phyloP scores from a whole-genome alignment of 2,888 invertebrate species.

The Euclidia mi region DNA sequence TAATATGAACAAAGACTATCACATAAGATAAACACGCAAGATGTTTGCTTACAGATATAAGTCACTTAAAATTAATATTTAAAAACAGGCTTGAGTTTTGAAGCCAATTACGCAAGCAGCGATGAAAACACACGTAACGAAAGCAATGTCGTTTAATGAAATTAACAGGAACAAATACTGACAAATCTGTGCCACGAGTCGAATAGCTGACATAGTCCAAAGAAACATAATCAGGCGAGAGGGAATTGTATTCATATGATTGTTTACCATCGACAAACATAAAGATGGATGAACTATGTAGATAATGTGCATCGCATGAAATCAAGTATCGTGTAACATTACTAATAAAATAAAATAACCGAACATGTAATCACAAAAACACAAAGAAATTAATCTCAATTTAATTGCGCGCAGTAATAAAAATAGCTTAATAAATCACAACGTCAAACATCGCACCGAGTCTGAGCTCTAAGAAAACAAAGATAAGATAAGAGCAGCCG shows the following conservation, averaged over 20 bases:
- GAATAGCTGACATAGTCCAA: too few species aligned
- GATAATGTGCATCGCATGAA: too few species aligned
- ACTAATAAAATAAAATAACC: slow-evolving; percentile 7
- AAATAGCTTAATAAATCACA: slow-evolving; percentile 83
- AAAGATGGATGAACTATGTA: too few species aligned
- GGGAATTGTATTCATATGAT: too few species aligned
- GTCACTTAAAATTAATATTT: slow-evolving; percentile 10
- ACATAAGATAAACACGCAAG: slow-evolving; percentile 32
- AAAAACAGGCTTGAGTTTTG: slow-evolving; percentile 5
- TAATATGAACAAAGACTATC: slow-evolving; percentile 27
- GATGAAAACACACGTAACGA: too few species aligned
- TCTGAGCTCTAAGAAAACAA: slow-evolving; percentile 70
- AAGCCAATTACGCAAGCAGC: not conserved
- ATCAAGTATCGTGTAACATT: not conserved
- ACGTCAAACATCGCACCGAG: slow-evolving; percentile 72
- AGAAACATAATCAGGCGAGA: too few species aligned
- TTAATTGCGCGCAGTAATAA: slow-evolving; percentile 70
- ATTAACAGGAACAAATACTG: too few species aligned
- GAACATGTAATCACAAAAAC: slow-evolving; percentile 23
- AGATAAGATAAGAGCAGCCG: slow-evolving; percentile 80
- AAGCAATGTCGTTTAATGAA: too few species aligned
- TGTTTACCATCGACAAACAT: too few species aligned
- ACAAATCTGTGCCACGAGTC: too few species aligned
- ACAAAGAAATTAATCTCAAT: slow-evolving; percentile 29
- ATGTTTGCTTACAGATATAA: slow-evolving; percentile 26